phyloP scores from a whole-genome alignment of 2,797 vertebrate genomes.

The Acomys russatus region DNA sequence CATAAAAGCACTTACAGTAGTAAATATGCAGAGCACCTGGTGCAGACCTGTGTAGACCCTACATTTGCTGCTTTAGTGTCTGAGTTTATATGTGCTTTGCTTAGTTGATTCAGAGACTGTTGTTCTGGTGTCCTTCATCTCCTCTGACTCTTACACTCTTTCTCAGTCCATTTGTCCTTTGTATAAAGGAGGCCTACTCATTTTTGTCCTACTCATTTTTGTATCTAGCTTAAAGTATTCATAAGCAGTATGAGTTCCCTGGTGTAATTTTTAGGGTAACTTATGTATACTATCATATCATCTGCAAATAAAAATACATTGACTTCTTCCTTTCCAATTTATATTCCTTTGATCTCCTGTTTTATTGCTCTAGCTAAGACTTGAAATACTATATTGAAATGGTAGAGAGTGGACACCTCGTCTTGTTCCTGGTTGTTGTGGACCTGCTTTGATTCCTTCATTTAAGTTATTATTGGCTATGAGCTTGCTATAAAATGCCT shows the following conservation, averaged over 20 bases:
- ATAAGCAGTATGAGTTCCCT: background rate
- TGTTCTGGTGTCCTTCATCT: background rate
- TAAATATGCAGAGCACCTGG: background rate
- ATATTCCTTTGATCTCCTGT: background rate
- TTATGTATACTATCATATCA: background rate
- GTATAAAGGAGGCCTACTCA: background rate
- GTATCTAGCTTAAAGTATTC: background rate
- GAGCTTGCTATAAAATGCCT: background rate
- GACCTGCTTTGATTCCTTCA: background rate
- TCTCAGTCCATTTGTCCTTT: background rate
- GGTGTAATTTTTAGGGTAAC: background rate
- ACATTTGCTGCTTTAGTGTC: background rate
- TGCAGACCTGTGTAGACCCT: background rate
- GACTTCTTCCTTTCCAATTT: too few relatives aligned
- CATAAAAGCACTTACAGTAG: too few relatives aligned
- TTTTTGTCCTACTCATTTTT: background rate
- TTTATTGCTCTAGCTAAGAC: background rate
- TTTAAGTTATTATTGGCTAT: background rate
- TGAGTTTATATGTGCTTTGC: background rate
- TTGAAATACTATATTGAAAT: background rate
- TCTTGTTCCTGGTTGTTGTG: background rate
- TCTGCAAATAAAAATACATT: too few relatives aligned
- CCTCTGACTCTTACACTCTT: background rate
- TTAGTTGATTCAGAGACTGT: background rate
- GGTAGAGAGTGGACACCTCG: background rate